Base-by-base conservation (phyloP, 2,113 vertebrate species). In the Crotophaga sulcirostris region DNA sequence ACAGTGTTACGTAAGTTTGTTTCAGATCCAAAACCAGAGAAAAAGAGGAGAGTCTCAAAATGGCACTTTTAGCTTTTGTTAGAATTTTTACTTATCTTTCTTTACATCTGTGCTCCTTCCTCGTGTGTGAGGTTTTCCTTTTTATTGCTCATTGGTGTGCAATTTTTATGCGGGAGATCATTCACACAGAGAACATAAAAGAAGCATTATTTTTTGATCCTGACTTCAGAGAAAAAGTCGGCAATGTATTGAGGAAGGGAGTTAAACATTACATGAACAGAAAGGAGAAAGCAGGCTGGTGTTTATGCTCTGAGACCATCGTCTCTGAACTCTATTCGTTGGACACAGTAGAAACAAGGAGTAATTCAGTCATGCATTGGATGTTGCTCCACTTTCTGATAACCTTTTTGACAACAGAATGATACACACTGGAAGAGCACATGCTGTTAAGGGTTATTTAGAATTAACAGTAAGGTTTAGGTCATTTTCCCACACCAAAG, bases 221-320 rank as follows among this genome's bases (percentile, higher is more conserved):
- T 91, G 64, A 93, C 72, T 94, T 96, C 67, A 91, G 72, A 92
- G 52, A 59, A 90, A 83, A 94, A 66, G 8, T 54, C 4, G 2
- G 31, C 44, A 77, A 56, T 7, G 3, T 63, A 38, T n/a, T 44
- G 51, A 72, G 25, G 28, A 72, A 40, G 11, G 33, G 18, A 81
- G 45, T 54, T 38, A 79, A 78, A 86, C 19, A 20, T 25, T 45
- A 7, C 29, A 20, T 26, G 77, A 82, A 38, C 3, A 66, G 29
- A 56, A 77, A 7, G 23, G 4, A 74, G 49, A 84, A 33, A 62
- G 8, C 16, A 58, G 34, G 10, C 34, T 69, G 25, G 10, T 56
- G 21, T 66, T 93, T 63, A 24, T 72, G 21, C 33, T 55, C 44
- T 82, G 59, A 58, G 38, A 89, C 60, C n/a, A 21, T 14, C 7